Conservation (phyloP, 2,797 vertebrate species). For the Scomberomorus guttatus region DNA sequence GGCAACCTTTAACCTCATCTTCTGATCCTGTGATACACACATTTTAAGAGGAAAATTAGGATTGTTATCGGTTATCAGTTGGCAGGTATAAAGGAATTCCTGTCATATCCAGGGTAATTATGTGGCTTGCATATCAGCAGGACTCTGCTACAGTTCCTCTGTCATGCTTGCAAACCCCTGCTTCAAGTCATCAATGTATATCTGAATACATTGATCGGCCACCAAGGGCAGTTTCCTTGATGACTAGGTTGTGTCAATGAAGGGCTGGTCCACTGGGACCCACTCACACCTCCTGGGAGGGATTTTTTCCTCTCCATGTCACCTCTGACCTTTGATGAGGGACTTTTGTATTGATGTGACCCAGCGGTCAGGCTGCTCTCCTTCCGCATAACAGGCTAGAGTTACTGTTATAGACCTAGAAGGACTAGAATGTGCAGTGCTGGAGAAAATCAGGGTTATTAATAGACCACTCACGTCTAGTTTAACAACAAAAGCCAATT, state of each 20-base stretch:
- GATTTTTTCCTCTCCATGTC: conserved; percentile 44
- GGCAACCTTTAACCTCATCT: conserved; percentile 8
- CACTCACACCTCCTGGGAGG: conserved; percentile 26
- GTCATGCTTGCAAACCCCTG: not conserved
- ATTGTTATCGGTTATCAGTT: conserved; percentile 27
- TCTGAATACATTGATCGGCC: conserved; percentile 46
- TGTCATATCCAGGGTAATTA: not conserved
- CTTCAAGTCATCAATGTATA: conserved; percentile 24
- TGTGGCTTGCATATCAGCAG: conserved; percentile 23
- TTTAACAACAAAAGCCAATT: conserved; percentile 55
- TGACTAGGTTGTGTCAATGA: conserved; percentile 39
- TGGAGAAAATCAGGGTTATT: conserved; percentile 46
- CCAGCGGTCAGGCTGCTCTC: conserved; percentile 36
- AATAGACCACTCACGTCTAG: conserved; percentile 30
- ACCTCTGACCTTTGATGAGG: conserved; percentile 62
- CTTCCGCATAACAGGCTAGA: conserved; percentile 30
- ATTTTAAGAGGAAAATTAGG: not conserved
- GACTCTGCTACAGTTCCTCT: conserved; percentile 5
- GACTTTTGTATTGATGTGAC: conserved; percentile 64
- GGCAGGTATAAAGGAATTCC: conserved; percentile 17
- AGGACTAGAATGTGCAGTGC: conserved; percentile 23
- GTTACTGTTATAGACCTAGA: conserved; percentile 44
- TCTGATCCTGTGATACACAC: not conserved
- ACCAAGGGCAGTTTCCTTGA: conserved; percentile 32
- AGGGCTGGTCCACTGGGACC: conserved; percentile 30